Evolutionary conservation across 2,113 vertebrate species (phyloP), one percentile per base, ranked within the genome.

Genomic region (Hemichromis elongatus): DNA sequence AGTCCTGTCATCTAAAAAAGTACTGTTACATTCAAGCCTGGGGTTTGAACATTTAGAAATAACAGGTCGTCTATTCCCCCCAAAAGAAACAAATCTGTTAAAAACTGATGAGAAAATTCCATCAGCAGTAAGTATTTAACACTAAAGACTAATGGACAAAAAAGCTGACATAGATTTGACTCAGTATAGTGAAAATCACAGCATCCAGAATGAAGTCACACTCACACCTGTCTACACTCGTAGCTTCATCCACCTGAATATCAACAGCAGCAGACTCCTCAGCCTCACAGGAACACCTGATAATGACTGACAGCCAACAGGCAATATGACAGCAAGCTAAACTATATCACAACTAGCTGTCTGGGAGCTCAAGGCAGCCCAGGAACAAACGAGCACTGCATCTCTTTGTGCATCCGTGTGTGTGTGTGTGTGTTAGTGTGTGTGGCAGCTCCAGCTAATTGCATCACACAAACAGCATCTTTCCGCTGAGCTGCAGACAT

Each of bases 271-370:
- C 66, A 14, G 26, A 37, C 26, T 54, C 47, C 9, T 24, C 63
- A 40, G 63, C 18, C 19, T 7, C 70, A 45, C 73, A 24, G 45
- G n/a, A 77, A 73, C 55, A 70, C 52, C 54, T 14, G 79, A 52
- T 82, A 77, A 57, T 61, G 88, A 86, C 81, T 26, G 86, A 86
- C 86, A 90, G 88, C 78, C 55, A 77, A 24, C 80, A 50, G 68
- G 66, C 82, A 10, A 24, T 30, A 85, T 30, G 73, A 82, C 42
- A 50, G 35, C 79, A n/a, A n/a, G 30, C 54, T 42, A n/a, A 75
- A 88, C 73, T 37, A n/a, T 78, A 54, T 54, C 66, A 19, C 47
- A 42, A 77, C 47, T 2, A 4, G 10, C 26, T 30, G 61, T 79
- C 70, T 83, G 59, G 28, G 1, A 16, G 73, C 70, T 77, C 56